Conservation (phyloP, 2,113 vertebrate genomes). For the Argyrosomus japonicus region DNA sequence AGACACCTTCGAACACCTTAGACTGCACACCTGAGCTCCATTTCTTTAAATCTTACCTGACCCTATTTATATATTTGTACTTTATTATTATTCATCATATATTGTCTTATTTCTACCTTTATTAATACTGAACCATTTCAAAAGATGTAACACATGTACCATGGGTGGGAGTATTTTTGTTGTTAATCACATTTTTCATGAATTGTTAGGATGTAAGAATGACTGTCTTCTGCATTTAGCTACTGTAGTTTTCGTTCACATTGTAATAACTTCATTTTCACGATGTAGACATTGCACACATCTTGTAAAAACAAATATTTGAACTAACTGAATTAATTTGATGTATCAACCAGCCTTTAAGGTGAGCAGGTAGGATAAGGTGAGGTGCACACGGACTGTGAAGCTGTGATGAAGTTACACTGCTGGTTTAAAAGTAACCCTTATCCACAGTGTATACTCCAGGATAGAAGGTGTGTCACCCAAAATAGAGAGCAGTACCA, state of each 20-base stretch:
- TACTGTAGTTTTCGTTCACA: background rate
- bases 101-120: too few species aligned
- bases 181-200: too few species aligned
- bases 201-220: too few species aligned
- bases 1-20: too few species aligned
- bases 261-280: background rate
- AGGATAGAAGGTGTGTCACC: constrained; percentile 8
- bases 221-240: too few species aligned
- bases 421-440: background rate
- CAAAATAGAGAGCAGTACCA: constrained; percentile 34
- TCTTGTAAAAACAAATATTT: background rate
- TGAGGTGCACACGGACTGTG: background rate
- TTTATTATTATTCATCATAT: too few species aligned
- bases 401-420: background rate
- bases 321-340: background rate
- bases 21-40: too few species aligned
- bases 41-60: too few species aligned
- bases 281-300: background rate
- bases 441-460: constrained; percentile 2
- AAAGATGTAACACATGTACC: too few species aligned
- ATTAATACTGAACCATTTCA: too few species aligned
- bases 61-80: too few species aligned
- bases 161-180: too few species aligned
- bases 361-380: background rate
- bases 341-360: background rate